A percentile compares a stretch with the other conserved stretches of the same genome.
phyloP scores from a whole-genome alignment of 2,797 vertebrate genomes.

The Pachyuromys duprasi region DNA sequence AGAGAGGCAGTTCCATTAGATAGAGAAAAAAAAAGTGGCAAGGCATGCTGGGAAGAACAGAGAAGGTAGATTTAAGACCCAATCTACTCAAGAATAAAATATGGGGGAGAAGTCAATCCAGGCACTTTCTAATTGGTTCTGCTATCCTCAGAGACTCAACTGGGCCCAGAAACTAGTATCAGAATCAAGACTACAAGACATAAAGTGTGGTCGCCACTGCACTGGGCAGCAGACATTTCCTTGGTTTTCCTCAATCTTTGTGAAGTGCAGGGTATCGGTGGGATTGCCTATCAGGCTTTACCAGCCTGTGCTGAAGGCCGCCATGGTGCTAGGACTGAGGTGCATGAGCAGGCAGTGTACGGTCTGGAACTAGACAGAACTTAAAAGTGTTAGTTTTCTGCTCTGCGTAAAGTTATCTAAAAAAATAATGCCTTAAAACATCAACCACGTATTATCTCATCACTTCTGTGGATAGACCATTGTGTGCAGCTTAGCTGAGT shows the following conservation, averaged over 20 bases:
- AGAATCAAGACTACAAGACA: background rate
- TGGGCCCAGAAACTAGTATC: background rate
- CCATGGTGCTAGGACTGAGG: background rate
- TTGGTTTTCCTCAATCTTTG: background rate
- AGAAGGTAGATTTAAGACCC: background rate
- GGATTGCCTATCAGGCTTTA: background rate
- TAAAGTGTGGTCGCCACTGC: background rate
- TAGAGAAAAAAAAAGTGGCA: too few relatives aligned
- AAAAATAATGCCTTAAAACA: constrained; percentile 2
- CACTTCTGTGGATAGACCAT: background rate
- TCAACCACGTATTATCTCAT: background rate
- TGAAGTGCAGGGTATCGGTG: background rate
- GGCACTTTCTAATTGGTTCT: background rate
- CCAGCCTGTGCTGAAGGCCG: background rate
- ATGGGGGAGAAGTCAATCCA: background rate
- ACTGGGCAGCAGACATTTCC: background rate
- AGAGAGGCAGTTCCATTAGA: too few relatives aligned
- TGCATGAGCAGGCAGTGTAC: background rate
- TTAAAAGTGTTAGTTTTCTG: background rate
- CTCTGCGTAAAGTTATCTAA: background rate
- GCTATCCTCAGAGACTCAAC: background rate
- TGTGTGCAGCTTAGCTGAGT: background rate
- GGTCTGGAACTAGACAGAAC: background rate
- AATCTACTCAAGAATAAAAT: background rate
- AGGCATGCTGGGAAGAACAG: background rate